Evolutionary conservation across 2,797 vertebrate genomes (phyloP), one percentile per base, ranked within the genome.

Genomic region (Mustela erminea): DNA sequence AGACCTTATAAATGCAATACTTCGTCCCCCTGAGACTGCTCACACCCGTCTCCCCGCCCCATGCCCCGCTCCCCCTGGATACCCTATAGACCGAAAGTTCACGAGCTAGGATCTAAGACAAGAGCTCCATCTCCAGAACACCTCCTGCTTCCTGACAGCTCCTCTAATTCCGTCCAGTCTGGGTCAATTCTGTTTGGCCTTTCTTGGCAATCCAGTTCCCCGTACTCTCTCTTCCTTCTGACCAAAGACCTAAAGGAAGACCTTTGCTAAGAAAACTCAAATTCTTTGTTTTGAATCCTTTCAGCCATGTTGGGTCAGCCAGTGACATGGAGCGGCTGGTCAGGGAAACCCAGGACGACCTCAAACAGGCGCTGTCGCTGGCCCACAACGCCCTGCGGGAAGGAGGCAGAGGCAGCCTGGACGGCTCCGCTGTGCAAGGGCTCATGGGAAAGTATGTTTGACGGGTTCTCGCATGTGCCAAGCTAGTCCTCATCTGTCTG

Each of bases 231-330:
- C 41, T 77, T 83, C 15, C 7, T 41, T 80, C 87, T 15, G 9
- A 80, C 32, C 75, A 92, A 80, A 60, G 12, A 18, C n/a, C 56
- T 25, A 54, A 68, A 83, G 82, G 62, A 92, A 54, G n/a, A 15
- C 46, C 23, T 95, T 92, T 82, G 82, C 58, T 46, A 11, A 32
- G 43, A 87, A 77, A 90, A 84, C 32, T 41, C 94, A 62, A n/a
- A 87, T 87, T 93, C 74, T 93, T 83, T 70, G 11, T 87, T 74
- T 77, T 38, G 96, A 62, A 81, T 94, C 87, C 21, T 98, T 96
- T 43, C 98, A 99, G 99, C 96, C 99, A 99, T 5, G 64, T 97
- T 3, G 98, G 98, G 1, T 98, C 98, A 0, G 99, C 99, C 5
- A 97, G 56, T 8, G 64, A 77, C 2, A 98, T 99, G 7, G 98